phyloP scores from a whole-genome alignment of 2,888 invertebrate species.

The Melanostoma scalare region DNA sequence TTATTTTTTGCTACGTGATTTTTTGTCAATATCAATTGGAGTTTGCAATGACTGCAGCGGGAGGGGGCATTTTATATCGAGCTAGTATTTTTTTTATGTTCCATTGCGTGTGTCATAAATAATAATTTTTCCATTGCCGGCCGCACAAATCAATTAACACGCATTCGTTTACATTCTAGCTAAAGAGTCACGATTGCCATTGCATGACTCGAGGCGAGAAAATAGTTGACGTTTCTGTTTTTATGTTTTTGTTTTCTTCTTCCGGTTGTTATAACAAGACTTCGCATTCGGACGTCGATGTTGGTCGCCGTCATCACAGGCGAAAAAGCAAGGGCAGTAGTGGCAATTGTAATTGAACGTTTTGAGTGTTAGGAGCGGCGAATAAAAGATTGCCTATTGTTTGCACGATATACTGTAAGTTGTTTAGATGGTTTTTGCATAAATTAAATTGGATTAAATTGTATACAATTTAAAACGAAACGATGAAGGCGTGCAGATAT shows the following conservation, averaged over 20 bases:
- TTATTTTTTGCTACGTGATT: background rate
- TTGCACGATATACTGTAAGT: background rate
- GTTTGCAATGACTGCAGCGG: background rate
- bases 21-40: background rate
- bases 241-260: background rate
- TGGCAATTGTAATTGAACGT: background rate
- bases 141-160: conserved; percentile 55
- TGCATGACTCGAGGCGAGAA: conserved; percentile 13
- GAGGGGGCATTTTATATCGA: too few species aligned
- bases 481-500: too few species aligned
- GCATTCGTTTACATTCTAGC: conserved; percentile 27
- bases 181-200: conserved; percentile 17
- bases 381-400: background rate
- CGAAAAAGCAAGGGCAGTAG: background rate
- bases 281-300: too few species aligned
- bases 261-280: background rate
- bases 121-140: conserved; percentile 31
- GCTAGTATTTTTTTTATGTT: background rate
- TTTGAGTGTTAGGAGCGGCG: background rate
- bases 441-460: too few species aligned
- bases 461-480: too few species aligned
- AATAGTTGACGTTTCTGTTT: conserved; percentile 5
- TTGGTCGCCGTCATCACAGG: too few species aligned
- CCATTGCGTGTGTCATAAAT: conserved; percentile 35
- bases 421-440: too few species aligned